Percentiles rank a stretch among this genome's conserved stretches.
These are phyloP conservation scores for Oxyura jamaicensis DNA, from an alignment of 2,113 vertebrate genomes.

Conservation along the genomic window DNA sequence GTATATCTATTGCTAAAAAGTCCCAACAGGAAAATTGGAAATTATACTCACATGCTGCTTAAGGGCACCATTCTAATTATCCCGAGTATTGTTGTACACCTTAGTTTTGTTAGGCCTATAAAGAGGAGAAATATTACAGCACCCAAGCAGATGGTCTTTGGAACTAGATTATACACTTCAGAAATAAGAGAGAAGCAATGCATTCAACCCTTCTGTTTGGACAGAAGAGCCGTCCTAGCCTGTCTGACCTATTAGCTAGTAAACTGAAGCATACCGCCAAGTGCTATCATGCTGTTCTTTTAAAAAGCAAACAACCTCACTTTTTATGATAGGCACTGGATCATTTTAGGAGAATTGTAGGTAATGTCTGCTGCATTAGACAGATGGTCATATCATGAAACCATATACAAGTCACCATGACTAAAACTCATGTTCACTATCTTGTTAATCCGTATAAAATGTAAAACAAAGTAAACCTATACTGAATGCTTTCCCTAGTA, in stretches of 20 bases:
- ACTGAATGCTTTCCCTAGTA: neutral
- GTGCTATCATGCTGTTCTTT: constrained; percentile 46
- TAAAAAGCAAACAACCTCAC: constrained; percentile 40
- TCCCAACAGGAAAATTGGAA: neutral
- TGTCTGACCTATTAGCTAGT: constrained; percentile 56
- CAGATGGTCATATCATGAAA: constrained; percentile 9
- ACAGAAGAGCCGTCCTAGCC: constrained; percentile 51
- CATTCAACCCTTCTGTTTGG: constrained; percentile 66
- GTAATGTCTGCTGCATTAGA: constrained; percentile 22
- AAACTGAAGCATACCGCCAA: constrained; percentile 25
- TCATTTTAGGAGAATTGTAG: constrained; percentile 43
- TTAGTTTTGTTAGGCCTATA: constrained; percentile 36
- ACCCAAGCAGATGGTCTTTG: constrained; percentile 46
- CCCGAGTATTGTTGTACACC: neutral
- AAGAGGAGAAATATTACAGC: constrained; percentile 40
- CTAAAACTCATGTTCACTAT: neutral
- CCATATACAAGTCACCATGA: constrained; percentile 5
- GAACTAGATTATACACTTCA: constrained; percentile 68
- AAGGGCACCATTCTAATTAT: constrained; percentile 24
- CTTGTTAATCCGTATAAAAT: neutral
- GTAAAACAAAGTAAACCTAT: constrained; percentile 9
- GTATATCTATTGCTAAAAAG: neutral
- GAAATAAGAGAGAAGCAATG: constrained; percentile 39
- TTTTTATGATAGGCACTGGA: constrained; percentile 48
- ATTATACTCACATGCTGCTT: neutral